Conservation (phyloP, 2,797 vertebrate genomes). For the Cyclura pinguis region DNA sequence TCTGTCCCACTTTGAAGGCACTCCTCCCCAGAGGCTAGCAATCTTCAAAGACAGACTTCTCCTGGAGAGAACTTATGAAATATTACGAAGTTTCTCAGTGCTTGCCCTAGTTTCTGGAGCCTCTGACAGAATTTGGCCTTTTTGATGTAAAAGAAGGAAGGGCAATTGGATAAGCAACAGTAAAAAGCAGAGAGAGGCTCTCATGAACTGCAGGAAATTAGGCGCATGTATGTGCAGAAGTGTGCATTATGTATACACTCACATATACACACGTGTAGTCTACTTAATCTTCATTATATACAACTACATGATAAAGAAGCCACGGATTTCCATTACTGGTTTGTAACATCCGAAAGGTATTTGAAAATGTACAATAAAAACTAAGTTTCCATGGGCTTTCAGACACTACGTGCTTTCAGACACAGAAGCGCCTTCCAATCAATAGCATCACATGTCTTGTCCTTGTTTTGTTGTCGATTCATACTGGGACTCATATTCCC, state of each 20-base stretch:
- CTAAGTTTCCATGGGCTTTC: background rate
- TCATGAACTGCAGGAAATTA: background rate
- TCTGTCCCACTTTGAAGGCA: constrained; percentile 62
- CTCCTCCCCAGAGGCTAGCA: constrained; percentile 31
- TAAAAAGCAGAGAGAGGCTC: background rate
- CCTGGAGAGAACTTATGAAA: constrained; percentile 57
- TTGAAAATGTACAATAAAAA: constrained; percentile 3
- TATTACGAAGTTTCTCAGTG: constrained; percentile 46
- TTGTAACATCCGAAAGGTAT: background rate
- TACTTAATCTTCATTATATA: background rate
- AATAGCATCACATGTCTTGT: background rate
- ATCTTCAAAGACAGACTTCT: constrained; percentile 28
- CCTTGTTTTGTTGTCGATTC: background rate
- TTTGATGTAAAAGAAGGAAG: constrained; percentile 32
- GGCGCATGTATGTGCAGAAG: background rate
- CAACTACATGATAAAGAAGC: background rate
- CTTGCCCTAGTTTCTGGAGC: constrained; percentile 67
- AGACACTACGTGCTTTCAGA: background rate
- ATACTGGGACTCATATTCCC: background rate
- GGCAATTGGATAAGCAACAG: constrained; percentile 49
- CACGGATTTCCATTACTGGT: background rate
- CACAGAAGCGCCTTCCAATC: background rate
- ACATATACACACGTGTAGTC: background rate
- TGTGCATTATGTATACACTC: background rate
- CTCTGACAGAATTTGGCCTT: constrained; percentile 43